Conservation (phyloP, 2,797 vertebrate species). For the Molossus alvarezi region DNA sequence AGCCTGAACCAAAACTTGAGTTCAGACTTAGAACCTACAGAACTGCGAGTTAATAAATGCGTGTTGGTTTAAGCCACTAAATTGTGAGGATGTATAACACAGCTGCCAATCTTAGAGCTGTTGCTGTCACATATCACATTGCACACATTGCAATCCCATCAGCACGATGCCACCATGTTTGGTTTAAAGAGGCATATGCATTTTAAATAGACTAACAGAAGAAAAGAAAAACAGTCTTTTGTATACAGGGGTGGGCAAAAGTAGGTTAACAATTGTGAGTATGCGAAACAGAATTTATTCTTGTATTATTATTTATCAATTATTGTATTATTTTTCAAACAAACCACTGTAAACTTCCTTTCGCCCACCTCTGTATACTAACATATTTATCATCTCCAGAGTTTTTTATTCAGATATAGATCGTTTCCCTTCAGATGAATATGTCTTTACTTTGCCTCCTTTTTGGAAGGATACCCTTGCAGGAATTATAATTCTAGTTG, state of each 20-base stretch:
- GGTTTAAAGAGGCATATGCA: neutral
- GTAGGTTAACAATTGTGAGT: neutral
- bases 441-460: neutral
- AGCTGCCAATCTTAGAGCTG: neutral
- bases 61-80: neutral
- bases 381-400: neutral
- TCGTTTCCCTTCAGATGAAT: neutral
- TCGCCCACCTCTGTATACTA: neutral
- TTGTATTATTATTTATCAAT: neutral
- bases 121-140: neutral
- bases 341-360: neutral
- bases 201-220: conserved; percentile 45
- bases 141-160: neutral
- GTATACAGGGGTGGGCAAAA: neutral
- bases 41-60: neutral
- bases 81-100: neutral
- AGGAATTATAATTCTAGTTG: neutral
- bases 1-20: neutral
- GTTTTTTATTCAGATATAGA: neutral
- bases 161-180: neutral
- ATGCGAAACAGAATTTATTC: neutral
- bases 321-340: neutral
- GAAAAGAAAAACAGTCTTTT: neutral
- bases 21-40: neutral
- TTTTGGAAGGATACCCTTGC: neutral